Evolutionary conservation across 2,113 vertebrate genomes (phyloP), one percentile per base, ranked within the genome.

Genomic region (Istiophorus platypterus): DNA sequence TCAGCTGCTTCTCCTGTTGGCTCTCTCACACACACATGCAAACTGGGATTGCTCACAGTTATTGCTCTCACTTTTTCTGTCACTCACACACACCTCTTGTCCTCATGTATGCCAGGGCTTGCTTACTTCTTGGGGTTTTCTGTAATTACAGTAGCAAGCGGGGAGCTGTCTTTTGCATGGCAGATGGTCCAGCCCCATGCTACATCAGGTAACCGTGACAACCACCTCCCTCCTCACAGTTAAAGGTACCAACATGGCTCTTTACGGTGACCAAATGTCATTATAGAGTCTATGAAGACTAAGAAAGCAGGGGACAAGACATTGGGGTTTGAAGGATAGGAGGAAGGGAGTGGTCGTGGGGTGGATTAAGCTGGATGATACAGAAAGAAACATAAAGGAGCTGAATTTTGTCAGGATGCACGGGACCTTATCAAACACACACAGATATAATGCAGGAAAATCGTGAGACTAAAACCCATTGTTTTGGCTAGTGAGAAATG

Each of bases 171-270:
- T 94, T 92, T 95, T 95, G 85, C 96, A 92, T 84, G 95, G 95
- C 96, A 96, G 97, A 97, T 97, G 96, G 96, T 95, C 95, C 85
- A 92, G 94, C 86, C 94, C 95, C 84, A 96, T 96, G 94, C 94
- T 93, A 18, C 95, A 95, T 94, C 96, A 97, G 96, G 96, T 98
- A 97, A 97, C 86, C 91, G 88, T 94, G 93, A 94, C 94, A 94
- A 94, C 95, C 91, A 70, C 91, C 92, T 94, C 92, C 90, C 85
- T 86, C 75, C 77, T 80, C 41, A 24, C 88, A 80, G 90, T 84
- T 91, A 90, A 88, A 85, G 54, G 88, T 88, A 79, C 87, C 82
- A 88, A 89, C 80, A 83, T 71, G 86, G 82, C 89, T 92, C 78
- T 91, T 93, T 89, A 89, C 82, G 72, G 78, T 90, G 88, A 89